Conservation (phyloP, 2,797 vertebrate genomes). For the Chaetodon trifasciatus region DNA sequence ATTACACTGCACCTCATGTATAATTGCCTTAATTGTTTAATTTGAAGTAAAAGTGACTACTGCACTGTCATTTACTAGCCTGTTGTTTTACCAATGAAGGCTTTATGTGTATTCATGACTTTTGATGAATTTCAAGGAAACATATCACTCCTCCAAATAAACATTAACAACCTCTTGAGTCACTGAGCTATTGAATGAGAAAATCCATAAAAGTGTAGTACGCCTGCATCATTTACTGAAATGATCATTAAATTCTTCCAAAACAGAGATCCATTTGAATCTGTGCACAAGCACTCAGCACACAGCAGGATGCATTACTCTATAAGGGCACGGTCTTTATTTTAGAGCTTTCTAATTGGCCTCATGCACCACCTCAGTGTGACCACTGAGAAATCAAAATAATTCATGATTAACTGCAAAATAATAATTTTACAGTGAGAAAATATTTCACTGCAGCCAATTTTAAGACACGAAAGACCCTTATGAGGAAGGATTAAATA, state of each 20-base stretch:
- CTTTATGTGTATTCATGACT: conserved; percentile 75
- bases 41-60: conserved; percentile 76
- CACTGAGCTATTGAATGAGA: conserved; percentile 39
- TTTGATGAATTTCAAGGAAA: conserved; percentile 60
- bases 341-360: conserved; percentile 30
- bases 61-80: conserved; percentile 70
- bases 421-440: conserved; percentile 9
- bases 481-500: conserved; percentile 73
- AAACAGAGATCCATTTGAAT: conserved; percentile 44
- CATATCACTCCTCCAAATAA: conserved; percentile 58
- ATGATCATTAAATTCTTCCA: conserved; percentile 46
- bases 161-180: conserved; percentile 67
- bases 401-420: conserved; percentile 15
- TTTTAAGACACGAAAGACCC: conserved; percentile 55
- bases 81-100: conserved; percentile 55
- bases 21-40: conserved; percentile 84
- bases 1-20: conserved; percentile 74
- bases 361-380: conserved; percentile 5
- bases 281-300: neutral
- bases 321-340: neutral
- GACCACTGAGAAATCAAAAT: conserved; percentile 10
- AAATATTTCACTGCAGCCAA: conserved; percentile 39
- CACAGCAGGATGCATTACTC: conserved; percentile 6
- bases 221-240: conserved; percentile 57
- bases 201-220: conserved; percentile 46